Percentiles rank a stretch among this genome's conserved stretches.
Conservation (phyloP, 2,113 vertebrate species). For the Corythaeola cristata region DNA sequence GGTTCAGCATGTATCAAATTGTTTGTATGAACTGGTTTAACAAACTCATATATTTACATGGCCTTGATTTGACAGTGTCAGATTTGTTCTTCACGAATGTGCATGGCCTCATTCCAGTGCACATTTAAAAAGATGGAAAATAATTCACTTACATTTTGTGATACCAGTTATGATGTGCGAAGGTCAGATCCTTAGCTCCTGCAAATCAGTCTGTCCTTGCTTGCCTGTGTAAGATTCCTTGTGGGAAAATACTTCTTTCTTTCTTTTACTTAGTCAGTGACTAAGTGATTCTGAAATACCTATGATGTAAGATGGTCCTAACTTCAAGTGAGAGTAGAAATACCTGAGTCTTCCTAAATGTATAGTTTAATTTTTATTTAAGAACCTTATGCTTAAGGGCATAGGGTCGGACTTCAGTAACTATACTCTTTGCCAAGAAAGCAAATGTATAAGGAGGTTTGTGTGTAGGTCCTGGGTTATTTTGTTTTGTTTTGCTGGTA, state of each 20-base stretch:
- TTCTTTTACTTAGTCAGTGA: background rate
- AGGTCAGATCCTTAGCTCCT: background rate
- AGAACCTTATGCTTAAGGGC: background rate
- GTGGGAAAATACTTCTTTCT: background rate
- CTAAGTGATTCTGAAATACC: background rate
- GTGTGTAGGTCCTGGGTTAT: background rate
- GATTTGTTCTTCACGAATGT: background rate
- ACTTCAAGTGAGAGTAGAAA: background rate
- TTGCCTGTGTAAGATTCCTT: background rate
- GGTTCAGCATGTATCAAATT: slow-evolving; percentile 7
- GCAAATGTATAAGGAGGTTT: background rate
- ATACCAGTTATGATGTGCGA: background rate
- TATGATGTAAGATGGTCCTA: background rate
- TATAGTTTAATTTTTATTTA: background rate
- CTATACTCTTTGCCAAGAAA: background rate
- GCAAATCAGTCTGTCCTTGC: background rate
- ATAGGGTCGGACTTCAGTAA: background rate
- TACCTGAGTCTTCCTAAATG: background rate
- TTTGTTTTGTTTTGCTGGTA: background rate
- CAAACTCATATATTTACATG: background rate
- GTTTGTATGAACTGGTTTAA: slow-evolving; percentile 14
- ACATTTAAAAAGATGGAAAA: background rate
- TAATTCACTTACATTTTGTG: background rate
- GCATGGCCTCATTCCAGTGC: background rate
- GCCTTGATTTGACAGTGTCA: slow-evolving; percentile 18